These are phyloP conservation scores for Fringilla coelebs DNA, from an alignment of 2,797 vertebrate species.

Conservation along the genomic window DNA sequence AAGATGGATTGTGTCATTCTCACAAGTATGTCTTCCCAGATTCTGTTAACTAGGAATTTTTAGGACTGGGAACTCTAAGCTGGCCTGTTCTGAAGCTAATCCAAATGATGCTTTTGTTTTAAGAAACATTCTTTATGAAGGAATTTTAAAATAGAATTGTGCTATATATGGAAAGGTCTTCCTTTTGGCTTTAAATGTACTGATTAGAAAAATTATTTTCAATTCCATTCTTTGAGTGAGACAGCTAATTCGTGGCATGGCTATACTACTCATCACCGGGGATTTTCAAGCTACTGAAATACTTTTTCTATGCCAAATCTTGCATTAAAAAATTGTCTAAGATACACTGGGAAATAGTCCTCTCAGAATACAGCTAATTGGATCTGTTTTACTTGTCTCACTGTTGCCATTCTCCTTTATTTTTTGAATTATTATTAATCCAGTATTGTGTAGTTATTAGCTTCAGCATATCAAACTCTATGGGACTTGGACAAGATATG, in stretches of 20 bases:
- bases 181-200: neutral
- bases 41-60: neutral
- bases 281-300: neutral
- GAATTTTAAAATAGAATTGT: neutral
- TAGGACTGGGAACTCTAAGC: neutral
- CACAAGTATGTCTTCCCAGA: neutral
- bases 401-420: neutral
- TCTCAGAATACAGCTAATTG: neutral
- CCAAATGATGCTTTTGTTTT: neutral
- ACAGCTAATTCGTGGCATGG: neutral
- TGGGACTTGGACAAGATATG: neutral
- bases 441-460: neutral
- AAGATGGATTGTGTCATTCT: neutral
- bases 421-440: neutral
- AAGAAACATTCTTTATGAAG: neutral
- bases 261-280: accelerated
- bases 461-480: neutral
- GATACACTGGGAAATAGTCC: neutral
- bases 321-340: neutral
- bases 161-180: neutral
- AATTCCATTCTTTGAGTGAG: neutral
- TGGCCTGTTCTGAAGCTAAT: neutral
- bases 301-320: neutral
- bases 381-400: neutral
- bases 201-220: neutral